A percentile compares a stretch with the other conserved stretches of the same genome.
phyloP scores from a whole-genome alignment of 2,797 vertebrate genomes.

The Molossus molossus region DNA sequence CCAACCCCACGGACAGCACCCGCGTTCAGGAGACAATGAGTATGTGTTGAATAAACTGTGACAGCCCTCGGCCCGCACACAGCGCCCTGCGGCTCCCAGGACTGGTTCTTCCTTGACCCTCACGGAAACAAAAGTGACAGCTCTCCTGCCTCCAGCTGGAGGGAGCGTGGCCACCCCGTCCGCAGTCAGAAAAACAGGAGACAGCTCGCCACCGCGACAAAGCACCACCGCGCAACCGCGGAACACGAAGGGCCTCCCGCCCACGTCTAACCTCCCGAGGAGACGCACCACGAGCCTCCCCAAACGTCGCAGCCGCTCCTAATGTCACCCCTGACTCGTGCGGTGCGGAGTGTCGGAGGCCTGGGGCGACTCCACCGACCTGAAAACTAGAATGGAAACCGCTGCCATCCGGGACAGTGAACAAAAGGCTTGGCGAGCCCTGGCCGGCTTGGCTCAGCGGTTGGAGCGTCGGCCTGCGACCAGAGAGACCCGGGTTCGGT shows the following conservation, averaged over 20 bases:
- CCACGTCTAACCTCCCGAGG: fast-evolving
- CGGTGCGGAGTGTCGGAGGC: fast-evolving
- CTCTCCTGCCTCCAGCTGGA: neutral
- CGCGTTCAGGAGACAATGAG: fast-evolving
- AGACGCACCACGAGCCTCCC: fast-evolving
- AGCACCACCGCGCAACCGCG: fast-evolving
- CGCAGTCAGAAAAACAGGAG: too few relatives aligned
- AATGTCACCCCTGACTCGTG: fast-evolving
- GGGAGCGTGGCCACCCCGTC: fast-evolving
- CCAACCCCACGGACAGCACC: neutral
- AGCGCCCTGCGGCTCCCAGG: neutral
- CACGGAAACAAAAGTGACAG: fast-evolving
- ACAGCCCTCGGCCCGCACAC: fast-evolving
- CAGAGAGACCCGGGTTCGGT: too few relatives aligned
- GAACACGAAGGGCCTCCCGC: fast-evolving
- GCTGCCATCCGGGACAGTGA: fast-evolving
- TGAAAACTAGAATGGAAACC: fast-evolving
- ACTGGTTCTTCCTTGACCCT: neutral
- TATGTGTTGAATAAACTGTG: fast-evolving
- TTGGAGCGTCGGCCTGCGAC: too few relatives aligned
- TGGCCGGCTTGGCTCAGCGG: too few relatives aligned
- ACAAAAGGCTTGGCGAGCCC: fast-evolving
- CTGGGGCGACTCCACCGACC: fast-evolving
- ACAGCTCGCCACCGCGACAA: too few relatives aligned
- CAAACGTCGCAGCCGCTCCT: fast-evolving